Evolutionary conservation across 2,113 vertebrate genomes (phyloP).

Genomic region (Eudyptes chrysolophus): DNA sequence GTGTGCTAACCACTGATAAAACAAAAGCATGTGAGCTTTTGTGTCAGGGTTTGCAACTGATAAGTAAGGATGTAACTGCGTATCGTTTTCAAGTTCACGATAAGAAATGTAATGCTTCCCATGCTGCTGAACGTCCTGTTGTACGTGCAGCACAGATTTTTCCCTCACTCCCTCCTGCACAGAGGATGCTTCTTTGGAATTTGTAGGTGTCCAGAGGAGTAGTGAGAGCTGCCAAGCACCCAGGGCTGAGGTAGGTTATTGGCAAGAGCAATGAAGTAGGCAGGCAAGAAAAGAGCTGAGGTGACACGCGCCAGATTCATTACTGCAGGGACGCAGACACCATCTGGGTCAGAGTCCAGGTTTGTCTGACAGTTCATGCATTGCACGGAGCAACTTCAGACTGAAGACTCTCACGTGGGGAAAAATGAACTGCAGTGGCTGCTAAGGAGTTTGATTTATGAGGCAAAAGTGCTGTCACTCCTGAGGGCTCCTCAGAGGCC

Average conservation of each 20-base stretch:
- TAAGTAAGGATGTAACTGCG: background rate
- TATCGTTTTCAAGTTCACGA: background rate
- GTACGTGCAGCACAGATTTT: background rate
- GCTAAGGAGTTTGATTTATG: background rate
- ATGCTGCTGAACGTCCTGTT: background rate
- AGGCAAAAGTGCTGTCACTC: background rate
- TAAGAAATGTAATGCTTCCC: background rate
- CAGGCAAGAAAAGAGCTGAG: background rate
- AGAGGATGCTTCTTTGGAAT: background rate
- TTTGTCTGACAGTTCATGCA: background rate
- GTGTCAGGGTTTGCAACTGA: background rate
- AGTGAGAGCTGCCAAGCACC: background rate
- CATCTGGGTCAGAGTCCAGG: background rate
- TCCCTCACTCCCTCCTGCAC: background rate
- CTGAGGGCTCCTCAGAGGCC: background rate
- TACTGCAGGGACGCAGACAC: background rate
- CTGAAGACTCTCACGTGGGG: background rate
- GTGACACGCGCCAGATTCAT: accelerated
- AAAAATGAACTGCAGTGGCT: background rate
- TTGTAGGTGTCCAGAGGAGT: background rate
- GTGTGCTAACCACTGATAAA: background rate
- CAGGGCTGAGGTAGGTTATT: background rate
- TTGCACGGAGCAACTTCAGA: accelerated
- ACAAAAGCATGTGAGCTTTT: background rate
- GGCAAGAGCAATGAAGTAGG: background rate